phyloP scores from a whole-genome alignment of 2,797 vertebrate species.

The Iguana delicatissima region DNA sequence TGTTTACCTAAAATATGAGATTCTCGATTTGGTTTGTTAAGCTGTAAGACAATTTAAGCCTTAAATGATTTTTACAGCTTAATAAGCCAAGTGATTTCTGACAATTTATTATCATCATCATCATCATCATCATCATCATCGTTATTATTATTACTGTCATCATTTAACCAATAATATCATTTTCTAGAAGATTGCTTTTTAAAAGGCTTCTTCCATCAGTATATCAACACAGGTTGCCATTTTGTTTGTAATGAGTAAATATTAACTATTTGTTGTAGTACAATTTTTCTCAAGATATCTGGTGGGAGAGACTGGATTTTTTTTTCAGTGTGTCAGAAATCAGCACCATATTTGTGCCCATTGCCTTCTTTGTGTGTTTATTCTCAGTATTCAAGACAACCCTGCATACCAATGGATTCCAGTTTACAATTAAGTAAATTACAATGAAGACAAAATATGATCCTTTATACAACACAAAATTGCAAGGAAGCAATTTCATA shows the following conservation, averaged over 20 bases:
- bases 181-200: background rate
- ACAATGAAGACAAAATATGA: background rate
- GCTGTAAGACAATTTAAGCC: too few species aligned
- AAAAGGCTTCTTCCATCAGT: background rate
- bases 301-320: too few species aligned
- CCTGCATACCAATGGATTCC: background rate
- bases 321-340: too few species aligned
- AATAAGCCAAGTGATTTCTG: background rate
- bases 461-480: background rate
- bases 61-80: background rate
- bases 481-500: background rate
- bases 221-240: background rate
- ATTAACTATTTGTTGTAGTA: too few species aligned
- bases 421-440: background rate
- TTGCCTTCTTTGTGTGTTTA: background rate
- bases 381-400: background rate
- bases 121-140: too few species aligned
- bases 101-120: background rate
- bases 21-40: too few species aligned
- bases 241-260: background rate
- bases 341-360: background rate
- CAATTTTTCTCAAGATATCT: too few species aligned
- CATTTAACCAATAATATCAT: background rate
- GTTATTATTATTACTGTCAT: background rate
- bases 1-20: background rate